Evolutionary conservation across 2,888 invertebrate genomes (phyloP).

Genomic region (Sphecodes monilicornis): DNA sequence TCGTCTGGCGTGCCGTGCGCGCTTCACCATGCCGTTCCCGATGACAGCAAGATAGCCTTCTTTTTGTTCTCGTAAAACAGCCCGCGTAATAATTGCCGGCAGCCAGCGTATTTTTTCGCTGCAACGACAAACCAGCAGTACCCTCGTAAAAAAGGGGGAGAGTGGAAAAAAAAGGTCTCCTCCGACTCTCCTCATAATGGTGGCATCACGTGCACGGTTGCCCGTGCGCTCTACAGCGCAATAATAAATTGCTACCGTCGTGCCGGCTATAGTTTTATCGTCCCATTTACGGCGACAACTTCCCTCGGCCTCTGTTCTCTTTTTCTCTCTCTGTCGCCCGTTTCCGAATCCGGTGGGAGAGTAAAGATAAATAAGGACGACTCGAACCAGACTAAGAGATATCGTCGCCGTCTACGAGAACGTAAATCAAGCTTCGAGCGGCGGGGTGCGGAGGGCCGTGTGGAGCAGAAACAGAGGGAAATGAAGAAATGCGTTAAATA

Average conservation of each 20-base stretch:
- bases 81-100: constrained; percentile 60
- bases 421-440: constrained; percentile 49
- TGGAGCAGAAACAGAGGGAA: background rate
- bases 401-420: constrained; percentile 38
- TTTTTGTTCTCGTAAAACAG: constrained; percentile 52
- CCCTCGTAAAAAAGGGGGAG: constrained; percentile 55
- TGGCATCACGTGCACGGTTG: constrained; percentile 58
- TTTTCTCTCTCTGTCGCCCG: constrained; percentile 18
- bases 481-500: background rate
- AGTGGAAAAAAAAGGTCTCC: background rate
- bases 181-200: constrained; percentile 51
- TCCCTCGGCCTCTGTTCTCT: constrained; percentile 31
- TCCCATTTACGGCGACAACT: constrained; percentile 62
- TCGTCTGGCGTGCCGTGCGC: constrained; percentile 33
- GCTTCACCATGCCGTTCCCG: background rate
- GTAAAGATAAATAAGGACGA: constrained; percentile 69
- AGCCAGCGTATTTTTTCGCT: constrained; percentile 45
- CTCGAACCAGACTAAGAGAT: constrained; percentile 43
- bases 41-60: constrained; percentile 17
- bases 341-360: constrained; percentile 70
- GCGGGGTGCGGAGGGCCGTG: background rate
- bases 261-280: constrained; percentile 71
- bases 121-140: constrained; percentile 55
- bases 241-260: constrained; percentile 71
- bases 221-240: constrained; percentile 47